Evolutionary conservation across 2,888 invertebrate genomes (phyloP).

Genomic region (Andrena trimmerana): DNA sequence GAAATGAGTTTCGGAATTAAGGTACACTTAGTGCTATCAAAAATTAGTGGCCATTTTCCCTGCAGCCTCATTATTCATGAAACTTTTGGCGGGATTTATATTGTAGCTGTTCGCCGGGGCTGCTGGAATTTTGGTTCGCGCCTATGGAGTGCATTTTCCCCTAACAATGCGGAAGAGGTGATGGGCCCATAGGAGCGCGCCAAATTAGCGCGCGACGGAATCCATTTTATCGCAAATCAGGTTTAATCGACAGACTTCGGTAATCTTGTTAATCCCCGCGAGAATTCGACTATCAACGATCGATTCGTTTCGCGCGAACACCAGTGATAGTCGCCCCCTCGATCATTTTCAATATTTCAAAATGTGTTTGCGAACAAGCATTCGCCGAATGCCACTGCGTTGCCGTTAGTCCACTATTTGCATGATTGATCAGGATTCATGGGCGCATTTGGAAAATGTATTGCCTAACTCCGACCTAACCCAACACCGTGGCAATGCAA

Average conservation of each 20-base stretch:
- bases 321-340: not conserved
- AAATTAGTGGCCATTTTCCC: not conserved
- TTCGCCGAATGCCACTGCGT: constrained; percentile 11
- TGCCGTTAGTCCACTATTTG: not conserved
- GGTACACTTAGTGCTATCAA: not conserved
- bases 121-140: not conserved
- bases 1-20: no score
- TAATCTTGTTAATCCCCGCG: constrained; percentile 52
- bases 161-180: not conserved
- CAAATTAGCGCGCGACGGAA: constrained; percentile 30
- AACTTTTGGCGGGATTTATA: not conserved
- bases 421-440: no score
- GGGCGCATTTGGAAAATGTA: no score
- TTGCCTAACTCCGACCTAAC: no score
- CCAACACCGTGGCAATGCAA: no score
- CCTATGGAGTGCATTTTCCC: not conserved
- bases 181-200: not conserved
- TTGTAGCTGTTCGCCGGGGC: not conserved
- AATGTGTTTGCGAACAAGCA: not conserved
- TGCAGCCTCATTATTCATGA: not conserved
- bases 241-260: constrained; percentile 51
- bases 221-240: constrained; percentile 55
- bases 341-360: constrained; percentile 44
- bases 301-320: constrained; percentile 34
- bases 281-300: constrained; percentile 34